Evolutionary conservation across 2,797 vertebrate genomes (phyloP).

Genomic region (Clamator glandarius): DNA sequence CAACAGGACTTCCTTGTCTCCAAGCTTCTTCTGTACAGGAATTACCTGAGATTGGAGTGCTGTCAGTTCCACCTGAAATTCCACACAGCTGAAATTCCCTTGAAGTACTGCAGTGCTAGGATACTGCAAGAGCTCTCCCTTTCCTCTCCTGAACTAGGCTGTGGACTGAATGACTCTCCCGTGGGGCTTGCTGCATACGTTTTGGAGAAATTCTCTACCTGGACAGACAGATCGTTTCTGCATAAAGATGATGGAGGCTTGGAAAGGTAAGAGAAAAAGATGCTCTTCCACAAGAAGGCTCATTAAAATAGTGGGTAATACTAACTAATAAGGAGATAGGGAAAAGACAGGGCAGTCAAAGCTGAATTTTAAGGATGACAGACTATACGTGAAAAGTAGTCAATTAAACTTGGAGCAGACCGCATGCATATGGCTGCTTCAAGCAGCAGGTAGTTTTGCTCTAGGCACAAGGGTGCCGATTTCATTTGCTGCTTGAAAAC

Average conservation of each 20-base stretch:
- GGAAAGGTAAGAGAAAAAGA: slow-evolving; percentile 79
- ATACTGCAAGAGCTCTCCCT: background rate
- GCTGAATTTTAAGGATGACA: background rate
- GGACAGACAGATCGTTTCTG: slow-evolving; percentile 81
- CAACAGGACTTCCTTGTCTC: background rate
- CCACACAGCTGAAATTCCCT: background rate
- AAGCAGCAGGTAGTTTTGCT: background rate
- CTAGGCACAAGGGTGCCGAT: background rate
- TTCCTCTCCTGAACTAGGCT: slow-evolving; percentile 75
- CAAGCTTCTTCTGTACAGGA: background rate
- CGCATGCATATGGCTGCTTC: background rate
- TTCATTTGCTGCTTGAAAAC: background rate
- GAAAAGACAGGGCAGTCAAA: background rate
- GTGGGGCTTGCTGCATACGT: slow-evolving; percentile 89
- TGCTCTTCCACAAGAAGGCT: background rate
- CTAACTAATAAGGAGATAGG: background rate
- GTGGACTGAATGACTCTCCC: slow-evolving; percentile 87
- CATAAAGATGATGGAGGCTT: slow-evolving; percentile 84
- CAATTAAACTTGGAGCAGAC: background rate
- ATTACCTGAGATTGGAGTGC: background rate
- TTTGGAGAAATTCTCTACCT: slow-evolving; percentile 91
- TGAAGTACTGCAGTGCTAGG: background rate
- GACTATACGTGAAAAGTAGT: background rate
- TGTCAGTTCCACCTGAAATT: background rate
- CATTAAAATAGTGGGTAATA: background rate